Evolutionary conservation across 1,140 invertebrate genomes (phyloP).

Genomic region (Drosophila gunungcola): DNA sequence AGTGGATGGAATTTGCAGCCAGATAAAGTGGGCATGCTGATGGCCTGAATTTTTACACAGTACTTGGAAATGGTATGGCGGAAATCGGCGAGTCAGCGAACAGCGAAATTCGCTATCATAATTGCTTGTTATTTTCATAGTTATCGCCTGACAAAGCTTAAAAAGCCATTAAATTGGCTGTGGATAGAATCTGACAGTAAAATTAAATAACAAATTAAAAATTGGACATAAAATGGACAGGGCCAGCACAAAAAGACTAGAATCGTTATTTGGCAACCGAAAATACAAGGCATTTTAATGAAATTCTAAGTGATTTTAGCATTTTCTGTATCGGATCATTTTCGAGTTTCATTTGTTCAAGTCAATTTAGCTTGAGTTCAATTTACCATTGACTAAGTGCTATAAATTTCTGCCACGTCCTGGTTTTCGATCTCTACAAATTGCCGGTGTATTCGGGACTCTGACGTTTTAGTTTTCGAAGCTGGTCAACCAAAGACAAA

Average conservation of each 20-base stretch:
- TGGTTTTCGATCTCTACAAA: not conserved
- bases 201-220: slow-evolving; percentile 18
- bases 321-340: too few species aligned
- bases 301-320: too few species aligned
- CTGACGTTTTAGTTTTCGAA: not conserved
- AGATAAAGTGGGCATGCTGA: slow-evolving; percentile 22
- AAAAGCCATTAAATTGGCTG: not conserved
- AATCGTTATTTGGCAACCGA: not conserved
- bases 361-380: not conserved
- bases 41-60: slow-evolving; percentile 16
- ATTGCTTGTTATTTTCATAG: slow-evolving; percentile 37
- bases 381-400: slow-evolving; percentile 1
- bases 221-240: slow-evolving; percentile 22
- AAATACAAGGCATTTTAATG: too few species aligned
- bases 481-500: slow-evolving; percentile 14
- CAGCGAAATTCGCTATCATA: slow-evolving; percentile 15
- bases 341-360: too few species aligned
- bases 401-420: not conserved
- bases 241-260: not conserved
- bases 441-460: slow-evolving; percentile 5
- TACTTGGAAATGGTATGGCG: not conserved
- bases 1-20: slow-evolving; percentile 23
- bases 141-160: not conserved
- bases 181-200: not conserved
- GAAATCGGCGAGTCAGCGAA: not conserved